Conservation (phyloP, 2,888 invertebrate genomes). For the Pyralis farinalis region DNA sequence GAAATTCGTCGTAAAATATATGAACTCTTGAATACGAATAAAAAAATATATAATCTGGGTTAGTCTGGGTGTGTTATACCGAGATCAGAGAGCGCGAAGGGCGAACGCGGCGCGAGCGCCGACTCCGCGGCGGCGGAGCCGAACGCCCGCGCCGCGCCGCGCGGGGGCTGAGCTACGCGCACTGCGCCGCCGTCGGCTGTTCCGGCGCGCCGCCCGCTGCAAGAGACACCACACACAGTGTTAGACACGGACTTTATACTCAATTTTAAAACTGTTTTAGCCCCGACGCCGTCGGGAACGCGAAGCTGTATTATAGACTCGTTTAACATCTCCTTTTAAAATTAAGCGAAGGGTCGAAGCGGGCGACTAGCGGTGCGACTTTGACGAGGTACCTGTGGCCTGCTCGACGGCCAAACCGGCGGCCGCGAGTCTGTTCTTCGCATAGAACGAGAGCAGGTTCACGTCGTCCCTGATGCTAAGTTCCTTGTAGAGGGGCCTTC, state of each 20-base stretch:
- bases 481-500: conserved; percentile 86
- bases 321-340: conserved; percentile 57
- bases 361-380: conserved; percentile 61
- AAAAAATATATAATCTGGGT: conserved; percentile 70
- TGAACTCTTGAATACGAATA: conserved; percentile 46
- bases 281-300: conserved; percentile 43
- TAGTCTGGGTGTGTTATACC: conserved; percentile 75
- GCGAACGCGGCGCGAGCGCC: conserved; percentile 49
- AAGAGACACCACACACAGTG: conserved; percentile 81
- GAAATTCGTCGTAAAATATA: conserved; percentile 37
- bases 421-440: conserved; percentile 88
- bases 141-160: conserved; percentile 35
- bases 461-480: conserved; percentile 92
- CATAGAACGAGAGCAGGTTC: conserved; percentile 92
- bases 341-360: conserved; percentile 66
- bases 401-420: conserved; percentile 72
- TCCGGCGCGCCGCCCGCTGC: conserved; percentile 78
- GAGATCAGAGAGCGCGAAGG: conserved; percentile 71
- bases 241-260: conserved; percentile 75
- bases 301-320: conserved; percentile 39
- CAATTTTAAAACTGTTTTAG: conserved; percentile 42
- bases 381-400: conserved; percentile 71
- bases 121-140: conserved; percentile 39
- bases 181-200: conserved; percentile 80
- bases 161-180: conserved; percentile 65